These are phyloP conservation scores for Drosophila orena DNA, from an alignment of 1,140 invertebrate genomes.

Conservation along the genomic window DNA sequence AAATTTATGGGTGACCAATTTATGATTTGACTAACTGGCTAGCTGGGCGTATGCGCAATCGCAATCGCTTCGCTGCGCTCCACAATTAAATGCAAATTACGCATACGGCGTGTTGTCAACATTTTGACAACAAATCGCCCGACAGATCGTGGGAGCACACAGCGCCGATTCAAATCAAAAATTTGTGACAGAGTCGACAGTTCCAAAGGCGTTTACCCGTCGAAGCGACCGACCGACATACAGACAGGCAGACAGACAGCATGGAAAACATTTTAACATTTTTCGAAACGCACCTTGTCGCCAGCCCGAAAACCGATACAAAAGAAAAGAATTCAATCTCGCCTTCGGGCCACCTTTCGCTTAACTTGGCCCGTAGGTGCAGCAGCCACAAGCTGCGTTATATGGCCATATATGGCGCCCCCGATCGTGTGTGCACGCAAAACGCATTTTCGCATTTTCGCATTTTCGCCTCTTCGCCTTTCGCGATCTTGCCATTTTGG, in stretches of 20 bases:
- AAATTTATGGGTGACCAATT: conserved; percentile 66
- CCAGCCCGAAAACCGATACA: conserved; percentile 61
- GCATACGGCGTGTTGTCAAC: conserved; percentile 66
- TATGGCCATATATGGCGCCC: conserved; percentile 74
- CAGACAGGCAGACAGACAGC: conserved; percentile 49
- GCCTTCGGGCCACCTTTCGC: conserved; percentile 58
- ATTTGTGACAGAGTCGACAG: conserved; percentile 53
- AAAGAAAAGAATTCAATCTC: conserved; percentile 73
- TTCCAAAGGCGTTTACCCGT: conserved; percentile 56
- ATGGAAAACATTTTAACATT: conserved; percentile 79
- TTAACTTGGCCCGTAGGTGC: conserved; percentile 60
- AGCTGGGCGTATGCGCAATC: conserved; percentile 66
- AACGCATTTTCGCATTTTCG: conserved; percentile 67
- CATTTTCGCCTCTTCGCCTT: conserved; percentile 72
- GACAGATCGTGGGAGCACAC: conserved; percentile 75
- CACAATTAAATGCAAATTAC: conserved; percentile 67
- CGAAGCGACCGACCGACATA: conserved; percentile 40
- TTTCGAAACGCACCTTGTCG: conserved; percentile 73
- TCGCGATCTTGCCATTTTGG: conserved; percentile 60
- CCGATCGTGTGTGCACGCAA: conserved; percentile 70
- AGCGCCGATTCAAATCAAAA: conserved; percentile 22
- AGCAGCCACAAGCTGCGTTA: conserved; percentile 58
- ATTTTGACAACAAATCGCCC: conserved; percentile 56
- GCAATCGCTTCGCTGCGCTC: conserved; percentile 45
- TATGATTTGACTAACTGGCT: conserved; percentile 59